Percentiles rank a stretch among this genome's conserved stretches.
These are phyloP conservation scores for Mycalesis mineus DNA, from an alignment of 2,888 invertebrate genomes.

Conservation along the genomic window DNA sequence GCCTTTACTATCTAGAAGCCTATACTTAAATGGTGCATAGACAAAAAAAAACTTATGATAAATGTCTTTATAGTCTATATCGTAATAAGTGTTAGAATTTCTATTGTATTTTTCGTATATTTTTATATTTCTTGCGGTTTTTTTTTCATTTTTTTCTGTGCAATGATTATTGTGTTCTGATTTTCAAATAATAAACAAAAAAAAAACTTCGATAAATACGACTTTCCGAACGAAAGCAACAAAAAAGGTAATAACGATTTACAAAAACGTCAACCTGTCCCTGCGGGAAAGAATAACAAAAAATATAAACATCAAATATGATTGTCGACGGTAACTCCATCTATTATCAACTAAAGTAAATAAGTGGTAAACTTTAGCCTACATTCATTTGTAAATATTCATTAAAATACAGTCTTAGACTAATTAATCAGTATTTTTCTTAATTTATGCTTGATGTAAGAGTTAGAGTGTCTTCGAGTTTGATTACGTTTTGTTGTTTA, in stretches of 20 bases:
- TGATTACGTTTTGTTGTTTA: constrained; percentile 75
- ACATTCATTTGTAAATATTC: constrained; percentile 66
- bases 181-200: not conserved
- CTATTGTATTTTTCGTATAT: constrained; percentile 31
- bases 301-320: not conserved
- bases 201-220: not conserved
- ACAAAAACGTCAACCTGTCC: not conserved
- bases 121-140: constrained; percentile 20
- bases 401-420: constrained; percentile 54
- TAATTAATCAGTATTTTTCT: constrained; percentile 73
- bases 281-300: too few relatives aligned
- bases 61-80: constrained; percentile 28
- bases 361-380: constrained; percentile 39
- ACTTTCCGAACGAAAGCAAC: not conserved
- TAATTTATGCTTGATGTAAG: constrained; percentile 75
- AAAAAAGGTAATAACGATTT: not conserved
- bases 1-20: constrained; percentile 57
- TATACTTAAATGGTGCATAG: constrained; percentile 59
- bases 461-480: constrained; percentile 68
- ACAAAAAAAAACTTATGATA: constrained; percentile 33
- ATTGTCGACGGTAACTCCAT: constrained; percentile 13
- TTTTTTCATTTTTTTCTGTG: constrained; percentile 29
- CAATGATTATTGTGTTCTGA: constrained; percentile 28
- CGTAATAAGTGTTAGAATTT: constrained; percentile 36
- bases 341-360: constrained; percentile 7